phyloP scores from a whole-genome alignment of 2,113 vertebrate species.

The Canis aureus region DNA sequence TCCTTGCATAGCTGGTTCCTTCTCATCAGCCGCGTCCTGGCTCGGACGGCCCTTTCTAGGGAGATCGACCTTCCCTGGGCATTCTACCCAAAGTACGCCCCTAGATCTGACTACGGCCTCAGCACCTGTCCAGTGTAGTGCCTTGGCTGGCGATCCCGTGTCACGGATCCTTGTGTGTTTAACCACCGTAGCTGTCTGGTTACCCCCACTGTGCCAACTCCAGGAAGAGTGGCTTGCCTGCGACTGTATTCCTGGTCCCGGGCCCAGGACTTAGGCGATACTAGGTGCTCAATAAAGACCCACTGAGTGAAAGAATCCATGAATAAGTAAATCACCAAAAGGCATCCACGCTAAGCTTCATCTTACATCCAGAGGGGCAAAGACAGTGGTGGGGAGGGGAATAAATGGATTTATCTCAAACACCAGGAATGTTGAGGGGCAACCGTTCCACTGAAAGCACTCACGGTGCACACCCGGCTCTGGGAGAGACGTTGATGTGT shows the following conservation, averaged over 20 bases:
- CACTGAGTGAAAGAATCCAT: background rate
- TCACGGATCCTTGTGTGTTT: background rate
- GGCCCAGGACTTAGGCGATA: background rate
- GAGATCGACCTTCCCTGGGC: background rate
- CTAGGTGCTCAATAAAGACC: background rate
- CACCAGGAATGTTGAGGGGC: background rate
- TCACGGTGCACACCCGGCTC: background rate
- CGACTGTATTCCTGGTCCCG: background rate
- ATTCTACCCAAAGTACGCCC: background rate
- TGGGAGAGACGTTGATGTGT: background rate
- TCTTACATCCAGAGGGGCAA: background rate
- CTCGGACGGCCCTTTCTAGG: background rate
- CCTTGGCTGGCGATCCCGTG: background rate
- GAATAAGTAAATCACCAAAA: background rate
- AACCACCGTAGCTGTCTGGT: accelerated
- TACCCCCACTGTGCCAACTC: background rate
- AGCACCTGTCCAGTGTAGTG: background rate
- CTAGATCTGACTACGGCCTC: background rate
- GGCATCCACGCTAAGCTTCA: background rate
- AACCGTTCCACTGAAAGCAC: background rate
- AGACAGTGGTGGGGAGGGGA: background rate
- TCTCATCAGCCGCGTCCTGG: background rate
- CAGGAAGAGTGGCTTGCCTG: accelerated
- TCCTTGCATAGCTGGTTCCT: background rate
- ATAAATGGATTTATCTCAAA: background rate